Evolutionary conservation across 2,797 vertebrate species (phyloP).

Genomic region (Chiroxiphia lanceolata): DNA sequence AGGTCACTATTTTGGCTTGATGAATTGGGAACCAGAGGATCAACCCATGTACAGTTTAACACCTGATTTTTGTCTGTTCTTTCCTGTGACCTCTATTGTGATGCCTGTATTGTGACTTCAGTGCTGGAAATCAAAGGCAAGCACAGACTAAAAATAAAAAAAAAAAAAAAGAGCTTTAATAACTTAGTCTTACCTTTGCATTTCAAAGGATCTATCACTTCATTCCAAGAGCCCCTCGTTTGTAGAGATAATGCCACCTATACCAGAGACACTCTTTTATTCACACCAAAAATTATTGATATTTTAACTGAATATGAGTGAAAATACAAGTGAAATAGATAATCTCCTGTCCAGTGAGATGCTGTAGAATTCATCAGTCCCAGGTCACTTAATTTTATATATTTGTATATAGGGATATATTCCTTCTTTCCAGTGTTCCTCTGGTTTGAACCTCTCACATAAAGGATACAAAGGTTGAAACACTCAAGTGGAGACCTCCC

Average conservation of each 20-base stretch:
- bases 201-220: constrained; percentile 37
- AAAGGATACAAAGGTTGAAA: not conserved
- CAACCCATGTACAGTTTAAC: not conserved
- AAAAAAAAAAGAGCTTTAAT: not conserved
- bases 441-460: not conserved
- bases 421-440: not conserved
- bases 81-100: constrained; percentile 23
- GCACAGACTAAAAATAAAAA: not conserved
- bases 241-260: not conserved
- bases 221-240: not conserved
- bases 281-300: not conserved
- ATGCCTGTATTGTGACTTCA: not conserved
- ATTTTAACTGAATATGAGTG: not conserved
- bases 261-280: not conserved
- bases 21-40: not conserved
- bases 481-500: not conserved
- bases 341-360: not conserved
- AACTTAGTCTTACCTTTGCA: constrained; percentile 4
- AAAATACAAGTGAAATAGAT: not conserved
- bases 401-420: not conserved
- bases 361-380: not conserved
- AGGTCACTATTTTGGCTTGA: not conserved
- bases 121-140: constrained; percentile 25
- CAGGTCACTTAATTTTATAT: not conserved
- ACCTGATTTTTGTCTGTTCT: not conserved